These are phyloP conservation scores for Acanthis flammea DNA, from an alignment of 2,797 vertebrate species.

Conservation along the genomic window DNA sequence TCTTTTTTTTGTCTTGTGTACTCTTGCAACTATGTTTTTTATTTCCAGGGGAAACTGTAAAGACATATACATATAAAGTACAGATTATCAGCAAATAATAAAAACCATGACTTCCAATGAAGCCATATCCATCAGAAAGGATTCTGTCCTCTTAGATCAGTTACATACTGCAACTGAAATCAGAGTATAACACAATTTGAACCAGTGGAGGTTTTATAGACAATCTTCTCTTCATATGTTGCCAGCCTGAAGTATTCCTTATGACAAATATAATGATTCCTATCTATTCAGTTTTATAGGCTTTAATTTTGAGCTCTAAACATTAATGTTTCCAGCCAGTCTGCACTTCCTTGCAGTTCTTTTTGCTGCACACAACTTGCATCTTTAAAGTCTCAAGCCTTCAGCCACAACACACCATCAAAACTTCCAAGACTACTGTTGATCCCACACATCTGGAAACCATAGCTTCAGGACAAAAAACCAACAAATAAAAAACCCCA, in stretches of 20 bases:
- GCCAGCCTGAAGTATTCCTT: neutral
- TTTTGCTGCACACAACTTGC: neutral
- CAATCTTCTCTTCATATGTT: neutral
- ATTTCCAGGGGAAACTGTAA: neutral
- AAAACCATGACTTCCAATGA: neutral
- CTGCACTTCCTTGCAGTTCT: neutral
- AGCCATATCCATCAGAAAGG: neutral
- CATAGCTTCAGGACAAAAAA: neutral
- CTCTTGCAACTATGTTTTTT: neutral
- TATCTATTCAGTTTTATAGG: neutral
- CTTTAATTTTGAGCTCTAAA: neutral
- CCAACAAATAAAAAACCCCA: neutral
- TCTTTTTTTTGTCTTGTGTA: neutral
- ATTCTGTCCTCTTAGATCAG: neutral
- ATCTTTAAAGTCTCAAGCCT: neutral
- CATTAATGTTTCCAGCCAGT: neutral
- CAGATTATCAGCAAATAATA: neutral
- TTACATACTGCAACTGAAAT: neutral
- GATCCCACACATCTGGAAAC: neutral
- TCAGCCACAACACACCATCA: neutral
- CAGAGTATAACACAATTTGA: neutral
- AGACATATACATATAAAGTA: neutral
- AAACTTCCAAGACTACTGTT: neutral
- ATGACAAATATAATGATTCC: neutral
- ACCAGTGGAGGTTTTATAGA: neutral